phyloP scores from a whole-genome alignment of 2,113 vertebrate genomes.

The Nettapus auritus region DNA sequence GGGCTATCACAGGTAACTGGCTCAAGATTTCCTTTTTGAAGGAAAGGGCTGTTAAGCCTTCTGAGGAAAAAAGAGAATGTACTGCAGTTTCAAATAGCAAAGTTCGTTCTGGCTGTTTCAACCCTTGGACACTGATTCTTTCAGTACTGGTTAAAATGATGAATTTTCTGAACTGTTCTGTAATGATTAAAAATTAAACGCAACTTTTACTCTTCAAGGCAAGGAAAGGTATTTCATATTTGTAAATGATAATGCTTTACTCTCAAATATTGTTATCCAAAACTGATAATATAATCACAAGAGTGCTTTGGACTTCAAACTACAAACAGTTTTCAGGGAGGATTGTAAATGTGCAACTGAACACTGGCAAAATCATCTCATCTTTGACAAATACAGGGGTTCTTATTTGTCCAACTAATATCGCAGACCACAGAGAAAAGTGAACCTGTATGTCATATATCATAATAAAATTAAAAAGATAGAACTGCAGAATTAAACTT shows the following conservation, averaged over 20 bases:
- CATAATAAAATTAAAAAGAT: background rate
- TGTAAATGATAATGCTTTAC: no score
- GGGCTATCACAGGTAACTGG: background rate
- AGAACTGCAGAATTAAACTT: background rate
- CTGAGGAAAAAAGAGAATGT: background rate
- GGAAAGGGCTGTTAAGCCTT: background rate
- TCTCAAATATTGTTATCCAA: background rate
- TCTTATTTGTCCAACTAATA: background rate
- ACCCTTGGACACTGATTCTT: background rate
- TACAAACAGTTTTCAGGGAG: background rate
- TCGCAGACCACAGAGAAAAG: background rate
- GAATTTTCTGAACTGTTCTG: background rate
- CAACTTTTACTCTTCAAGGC: no score
- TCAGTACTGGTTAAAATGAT: background rate
- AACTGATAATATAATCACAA: background rate
- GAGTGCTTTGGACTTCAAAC: background rate
- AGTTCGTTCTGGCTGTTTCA: background rate
- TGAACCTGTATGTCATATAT: background rate
- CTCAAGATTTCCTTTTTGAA: background rate
- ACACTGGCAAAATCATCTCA: background rate
- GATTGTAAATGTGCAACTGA: background rate
- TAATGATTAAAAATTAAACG: no score
- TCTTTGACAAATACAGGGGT: background rate
- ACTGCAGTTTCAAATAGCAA: background rate
- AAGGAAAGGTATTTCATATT: no score